phyloP scores from a whole-genome alignment of 2,797 vertebrate species.

The Aeoliscus strigatus region DNA sequence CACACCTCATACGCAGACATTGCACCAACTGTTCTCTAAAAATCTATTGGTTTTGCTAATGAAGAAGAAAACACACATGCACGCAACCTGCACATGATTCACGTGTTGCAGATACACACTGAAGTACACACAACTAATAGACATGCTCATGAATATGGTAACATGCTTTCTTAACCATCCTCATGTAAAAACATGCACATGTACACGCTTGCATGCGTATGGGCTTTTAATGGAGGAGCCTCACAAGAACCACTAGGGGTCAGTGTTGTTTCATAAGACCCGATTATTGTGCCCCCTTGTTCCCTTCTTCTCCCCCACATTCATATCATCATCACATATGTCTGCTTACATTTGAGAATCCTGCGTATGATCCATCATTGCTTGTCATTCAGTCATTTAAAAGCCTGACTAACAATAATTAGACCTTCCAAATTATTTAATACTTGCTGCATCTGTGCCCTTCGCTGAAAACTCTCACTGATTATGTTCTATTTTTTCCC shows the following conservation, averaged over 20 bases:
- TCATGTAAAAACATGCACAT: constrained; percentile 6
- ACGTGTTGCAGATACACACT: too few relatives aligned
- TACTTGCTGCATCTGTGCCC: background rate
- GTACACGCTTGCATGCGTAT: constrained; percentile 5
- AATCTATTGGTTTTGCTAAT: constrained; percentile 6
- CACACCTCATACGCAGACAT: constrained; percentile 19
- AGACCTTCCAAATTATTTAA: constrained; percentile 10
- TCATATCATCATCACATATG: constrained; percentile 18
- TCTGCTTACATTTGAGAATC: constrained; percentile 11
- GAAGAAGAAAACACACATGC: constrained; percentile 1
- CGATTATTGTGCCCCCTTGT: constrained; percentile 3
- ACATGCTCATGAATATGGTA: background rate
- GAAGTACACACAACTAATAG: background rate
- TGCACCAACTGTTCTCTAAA: constrained; percentile 13
- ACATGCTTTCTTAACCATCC: background rate
- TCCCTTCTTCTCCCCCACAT: constrained; percentile 4
- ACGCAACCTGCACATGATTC: background rate
- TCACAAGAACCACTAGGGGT: constrained; percentile 61
- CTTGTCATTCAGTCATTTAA: constrained; percentile 11
- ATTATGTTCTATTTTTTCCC: background rate
- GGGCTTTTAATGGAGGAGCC: constrained; percentile 5
- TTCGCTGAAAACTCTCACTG: background rate
- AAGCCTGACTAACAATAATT: constrained; percentile 10
- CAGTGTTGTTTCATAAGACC: constrained; percentile 63
- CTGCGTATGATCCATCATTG: constrained; percentile 20